phyloP scores from a whole-genome alignment of 2,113 vertebrate species.

The Poeciliopsis retropinna region DNA sequence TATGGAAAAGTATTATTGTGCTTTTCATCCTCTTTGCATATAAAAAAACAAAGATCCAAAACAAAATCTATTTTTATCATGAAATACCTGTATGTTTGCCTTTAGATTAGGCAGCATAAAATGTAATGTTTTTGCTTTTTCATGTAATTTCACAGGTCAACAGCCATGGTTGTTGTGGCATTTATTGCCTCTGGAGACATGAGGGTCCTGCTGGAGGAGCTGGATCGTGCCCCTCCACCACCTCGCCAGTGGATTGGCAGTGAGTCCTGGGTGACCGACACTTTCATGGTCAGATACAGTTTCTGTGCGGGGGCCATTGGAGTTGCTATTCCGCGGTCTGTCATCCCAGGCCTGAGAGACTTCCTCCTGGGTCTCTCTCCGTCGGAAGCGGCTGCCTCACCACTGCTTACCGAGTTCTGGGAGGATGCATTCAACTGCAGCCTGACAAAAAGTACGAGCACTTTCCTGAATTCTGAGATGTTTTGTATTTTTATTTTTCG shows the following conservation, averaged over 20 bases:
- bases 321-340: slow-evolving; percentile 60
- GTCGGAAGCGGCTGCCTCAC: slow-evolving; percentile 37
- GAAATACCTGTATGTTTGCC: not conserved
- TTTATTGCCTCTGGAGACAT: slow-evolving; percentile 67
- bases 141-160: slow-evolving; percentile 52
- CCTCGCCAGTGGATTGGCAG: slow-evolving; percentile 77
- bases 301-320: slow-evolving; percentile 65
- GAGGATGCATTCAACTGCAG: slow-evolving; percentile 70
- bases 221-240: slow-evolving; percentile 49
- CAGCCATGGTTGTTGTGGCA: slow-evolving; percentile 73
- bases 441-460: slow-evolving; percentile 8
- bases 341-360: slow-evolving; percentile 73
- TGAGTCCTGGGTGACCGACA: slow-evolving; percentile 72
- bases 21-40: too few relatives aligned
- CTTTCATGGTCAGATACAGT: slow-evolving; percentile 48
- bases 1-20: too few relatives aligned
- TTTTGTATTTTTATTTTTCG: not conserved
- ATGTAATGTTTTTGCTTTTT: not conserved
- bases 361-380: slow-evolving; percentile 67
- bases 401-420: slow-evolving; percentile 67
- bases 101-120: not conserved
- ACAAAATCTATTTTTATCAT: not conserved
- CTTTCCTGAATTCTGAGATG: not conserved
- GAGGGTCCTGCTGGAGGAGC: slow-evolving; percentile 63
- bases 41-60: not conserved